Percentiles rank a stretch among this genome's conserved stretches.
Evolutionary conservation across 2,888 invertebrate genomes (phyloP).

Genomic region (Lasioglossum vierecki): DNA sequence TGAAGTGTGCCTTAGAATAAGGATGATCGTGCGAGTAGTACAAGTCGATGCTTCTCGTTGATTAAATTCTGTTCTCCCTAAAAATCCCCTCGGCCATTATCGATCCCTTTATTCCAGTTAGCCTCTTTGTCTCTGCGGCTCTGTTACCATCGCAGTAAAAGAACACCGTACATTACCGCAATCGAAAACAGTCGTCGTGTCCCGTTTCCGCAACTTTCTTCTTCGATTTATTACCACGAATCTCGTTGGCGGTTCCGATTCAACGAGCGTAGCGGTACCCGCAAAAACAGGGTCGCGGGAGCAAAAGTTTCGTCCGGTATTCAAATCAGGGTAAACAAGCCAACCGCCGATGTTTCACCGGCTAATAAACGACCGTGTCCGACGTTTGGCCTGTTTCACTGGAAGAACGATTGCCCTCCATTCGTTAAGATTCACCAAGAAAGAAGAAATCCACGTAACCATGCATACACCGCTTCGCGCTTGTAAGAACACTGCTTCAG

Average conservation of each 20-base stretch:
- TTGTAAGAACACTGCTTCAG: slow-evolving; percentile 4
- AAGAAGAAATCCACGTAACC: slow-evolving; percentile 42
- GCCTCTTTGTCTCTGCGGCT: background rate
- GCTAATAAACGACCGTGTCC: slow-evolving; percentile 28
- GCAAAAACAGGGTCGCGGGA: background rate
- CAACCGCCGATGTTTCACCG: slow-evolving; percentile 26
- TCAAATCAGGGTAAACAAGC: slow-evolving; percentile 11
- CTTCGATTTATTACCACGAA: slow-evolving; percentile 24
- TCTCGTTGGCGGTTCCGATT: slow-evolving; percentile 8
- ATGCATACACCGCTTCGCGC: slow-evolving; percentile 2
- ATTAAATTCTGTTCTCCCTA: slow-evolving; percentile 3
- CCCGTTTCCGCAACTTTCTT: slow-evolving; percentile 17
- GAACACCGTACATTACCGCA: background rate
- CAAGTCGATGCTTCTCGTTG: background rate
- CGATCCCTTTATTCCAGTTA: background rate
- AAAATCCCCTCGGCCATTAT: slow-evolving; percentile 2
- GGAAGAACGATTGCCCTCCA: slow-evolving; percentile 17
- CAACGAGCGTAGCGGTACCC: background rate
- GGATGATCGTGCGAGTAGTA: background rate
- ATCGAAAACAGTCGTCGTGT: slow-evolving; percentile 12
- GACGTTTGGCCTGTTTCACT: background rate
- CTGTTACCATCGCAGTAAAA: background rate
- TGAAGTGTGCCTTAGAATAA: background rate
- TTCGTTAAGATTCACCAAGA: slow-evolving; percentile 9
- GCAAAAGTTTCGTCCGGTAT: slow-evolving; percentile 27